A percentile compares a stretch with the other conserved stretches of the same genome.
These are phyloP conservation scores for Trematocara caparti DNA, from an alignment of 2,797 vertebrate genomes.

Conservation along the genomic window DNA sequence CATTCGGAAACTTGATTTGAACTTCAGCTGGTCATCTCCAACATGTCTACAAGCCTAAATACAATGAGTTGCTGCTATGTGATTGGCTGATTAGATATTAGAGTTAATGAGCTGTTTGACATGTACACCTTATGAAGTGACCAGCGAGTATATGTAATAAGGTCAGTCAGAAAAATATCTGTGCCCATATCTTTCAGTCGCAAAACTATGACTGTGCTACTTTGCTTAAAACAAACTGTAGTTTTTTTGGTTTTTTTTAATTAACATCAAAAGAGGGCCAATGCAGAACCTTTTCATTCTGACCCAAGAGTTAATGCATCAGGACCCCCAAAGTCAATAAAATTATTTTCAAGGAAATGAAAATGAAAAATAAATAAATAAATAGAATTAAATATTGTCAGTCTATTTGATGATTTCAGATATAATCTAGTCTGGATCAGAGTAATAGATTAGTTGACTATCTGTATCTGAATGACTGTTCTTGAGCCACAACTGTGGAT, in stretches of 20 bases:
- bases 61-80: background rate
- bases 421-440: background rate
- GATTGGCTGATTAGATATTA: background rate
- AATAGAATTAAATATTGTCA: background rate
- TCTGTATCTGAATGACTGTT: background rate
- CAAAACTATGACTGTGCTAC: background rate
- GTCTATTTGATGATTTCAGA: background rate
- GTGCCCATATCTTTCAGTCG: background rate
- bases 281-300: background rate
- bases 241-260: rapidly evolving
- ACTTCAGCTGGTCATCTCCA: background rate
- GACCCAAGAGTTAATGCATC: background rate
- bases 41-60: background rate
- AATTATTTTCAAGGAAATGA: background rate
- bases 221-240: background rate
- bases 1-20: background rate
- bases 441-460: background rate
- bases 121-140: background rate
- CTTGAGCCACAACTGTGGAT: background rate
- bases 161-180: background rate
- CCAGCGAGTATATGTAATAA: background rate
- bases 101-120: background rate
- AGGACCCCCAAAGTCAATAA: background rate
- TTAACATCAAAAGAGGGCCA: background rate
- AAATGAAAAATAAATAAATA: background rate